phyloP scores from a whole-genome alignment of 2,113 vertebrate species.

The Melanerpes formicivorus region DNA sequence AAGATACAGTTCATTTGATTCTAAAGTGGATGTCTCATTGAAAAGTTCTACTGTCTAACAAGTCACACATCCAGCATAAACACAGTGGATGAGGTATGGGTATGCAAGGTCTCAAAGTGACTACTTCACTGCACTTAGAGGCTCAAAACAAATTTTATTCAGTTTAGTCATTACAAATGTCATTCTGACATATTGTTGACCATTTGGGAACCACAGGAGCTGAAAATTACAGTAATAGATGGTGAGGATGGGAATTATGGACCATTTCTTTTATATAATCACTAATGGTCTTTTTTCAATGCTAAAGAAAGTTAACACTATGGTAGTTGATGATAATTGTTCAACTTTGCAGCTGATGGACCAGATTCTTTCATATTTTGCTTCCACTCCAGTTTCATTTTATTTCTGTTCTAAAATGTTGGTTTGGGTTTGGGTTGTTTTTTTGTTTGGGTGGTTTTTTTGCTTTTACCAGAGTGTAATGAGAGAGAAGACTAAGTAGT shows the following conservation, averaged over 20 bases:
- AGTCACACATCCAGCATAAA: neutral
- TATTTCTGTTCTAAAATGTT: neutral
- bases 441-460: neutral
- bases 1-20: conserved; percentile 16
- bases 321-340: neutral
- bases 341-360: neutral
- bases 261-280: neutral
- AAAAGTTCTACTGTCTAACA: conserved; percentile 17
- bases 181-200: neutral
- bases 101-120: neutral
- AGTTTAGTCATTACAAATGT: neutral
- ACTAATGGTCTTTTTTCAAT: neutral
- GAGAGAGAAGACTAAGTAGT: too few relatives aligned
- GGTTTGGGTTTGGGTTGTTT: neutral
- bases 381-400: neutral
- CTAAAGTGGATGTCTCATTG: neutral
- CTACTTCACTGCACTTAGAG: neutral
- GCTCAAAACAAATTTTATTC: conserved; percentile 13
- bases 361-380: neutral
- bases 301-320: neutral
- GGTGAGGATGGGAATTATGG: neutral
- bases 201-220: neutral
- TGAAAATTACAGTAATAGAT: conserved; percentile 24
- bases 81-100: neutral
- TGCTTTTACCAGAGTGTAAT: neutral